phyloP scores from a whole-genome alignment of 2,113 vertebrate genomes.

The Isichthys henryi region DNA sequence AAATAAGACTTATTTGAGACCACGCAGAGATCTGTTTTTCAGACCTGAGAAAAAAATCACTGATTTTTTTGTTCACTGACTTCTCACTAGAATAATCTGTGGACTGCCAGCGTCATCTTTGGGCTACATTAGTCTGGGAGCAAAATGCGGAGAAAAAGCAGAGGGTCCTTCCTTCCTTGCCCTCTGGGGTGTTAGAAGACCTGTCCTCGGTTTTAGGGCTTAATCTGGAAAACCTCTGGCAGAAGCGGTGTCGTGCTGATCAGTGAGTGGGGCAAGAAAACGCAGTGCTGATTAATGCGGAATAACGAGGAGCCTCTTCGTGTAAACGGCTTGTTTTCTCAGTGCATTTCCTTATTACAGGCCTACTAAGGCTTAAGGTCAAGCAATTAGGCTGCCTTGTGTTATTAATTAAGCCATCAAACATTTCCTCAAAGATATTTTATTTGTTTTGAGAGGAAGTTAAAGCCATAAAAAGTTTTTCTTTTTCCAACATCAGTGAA shows the following conservation, averaged over 20 bases:
- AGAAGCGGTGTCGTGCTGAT: not conserved
- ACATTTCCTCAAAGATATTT: conserved; percentile 16
- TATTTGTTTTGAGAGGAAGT: conserved; percentile 18
- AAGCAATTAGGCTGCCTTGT: conserved; percentile 16
- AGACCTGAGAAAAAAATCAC: not conserved
- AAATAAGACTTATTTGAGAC: not conserved
- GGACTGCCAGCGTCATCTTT: not conserved
- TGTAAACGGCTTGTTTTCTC: conserved; percentile 17
- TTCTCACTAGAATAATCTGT: not conserved
- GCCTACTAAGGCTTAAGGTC: conserved; percentile 2
- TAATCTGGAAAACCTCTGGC: not conserved
- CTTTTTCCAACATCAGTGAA: not conserved
- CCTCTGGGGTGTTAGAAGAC: not conserved
- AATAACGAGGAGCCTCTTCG: conserved; percentile 5
- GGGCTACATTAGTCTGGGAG: not conserved
- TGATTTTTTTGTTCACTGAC: not conserved
- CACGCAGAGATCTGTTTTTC: not conserved
- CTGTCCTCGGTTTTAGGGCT: not conserved
- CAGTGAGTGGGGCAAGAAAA: not conserved
- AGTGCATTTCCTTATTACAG: not conserved
- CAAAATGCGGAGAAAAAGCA: not conserved
- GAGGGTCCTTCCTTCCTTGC: not conserved
- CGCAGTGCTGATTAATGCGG: not conserved
- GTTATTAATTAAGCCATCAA: conserved; percentile 20
- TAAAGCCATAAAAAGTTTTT: not conserved